phyloP scores from a whole-genome alignment of 1,140 invertebrate genomes.

The Zaprionus davidi region DNA sequence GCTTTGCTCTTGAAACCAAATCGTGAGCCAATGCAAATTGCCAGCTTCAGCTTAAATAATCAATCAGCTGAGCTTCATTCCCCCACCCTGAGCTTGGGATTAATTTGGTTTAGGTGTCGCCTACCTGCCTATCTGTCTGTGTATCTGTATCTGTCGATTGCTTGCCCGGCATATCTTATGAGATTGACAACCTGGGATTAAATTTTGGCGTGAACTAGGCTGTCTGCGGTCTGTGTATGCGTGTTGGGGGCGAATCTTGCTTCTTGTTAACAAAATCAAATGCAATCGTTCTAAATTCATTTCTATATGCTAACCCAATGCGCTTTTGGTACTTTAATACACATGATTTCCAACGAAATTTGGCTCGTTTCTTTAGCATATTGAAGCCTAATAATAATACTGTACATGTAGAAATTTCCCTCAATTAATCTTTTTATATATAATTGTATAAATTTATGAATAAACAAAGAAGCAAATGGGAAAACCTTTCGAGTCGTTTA shows the following conservation, averaged over 20 bases:
- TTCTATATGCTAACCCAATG: not conserved
- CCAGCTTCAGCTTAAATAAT: slow-evolving; percentile 55
- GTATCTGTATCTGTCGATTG: slow-evolving; percentile 5
- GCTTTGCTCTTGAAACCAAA: slow-evolving; percentile 51
- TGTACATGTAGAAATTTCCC: not conserved
- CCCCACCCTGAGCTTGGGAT: slow-evolving; percentile 50
- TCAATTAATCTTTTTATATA: not conserved
- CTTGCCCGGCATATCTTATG: slow-evolving; percentile 70
- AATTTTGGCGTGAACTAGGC: slow-evolving; percentile 59
- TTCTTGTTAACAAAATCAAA: slow-evolving; percentile 11
- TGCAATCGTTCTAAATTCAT: not conserved
- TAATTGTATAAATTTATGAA: not conserved
- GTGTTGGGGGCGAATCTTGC: slow-evolving; percentile 6
- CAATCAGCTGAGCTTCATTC: slow-evolving; percentile 63
- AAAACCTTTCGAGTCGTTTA: slow-evolving; percentile 19
- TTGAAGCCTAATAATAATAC: not conserved
- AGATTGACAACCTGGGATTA: slow-evolving; percentile 70
- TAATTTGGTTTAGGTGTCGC: slow-evolving; percentile 75
- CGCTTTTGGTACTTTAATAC: not conserved
- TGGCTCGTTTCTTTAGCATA: not conserved
- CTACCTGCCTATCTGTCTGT: slow-evolving; percentile 14
- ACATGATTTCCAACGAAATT: not conserved
- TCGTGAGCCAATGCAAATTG: slow-evolving; percentile 78
- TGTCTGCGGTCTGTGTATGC: slow-evolving; percentile 40
- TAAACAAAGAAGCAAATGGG: slow-evolving; percentile 25